These are phyloP conservation scores for Eretmochelys imbricata DNA, from an alignment of 2,113 vertebrate genomes.

Conservation along the genomic window DNA sequence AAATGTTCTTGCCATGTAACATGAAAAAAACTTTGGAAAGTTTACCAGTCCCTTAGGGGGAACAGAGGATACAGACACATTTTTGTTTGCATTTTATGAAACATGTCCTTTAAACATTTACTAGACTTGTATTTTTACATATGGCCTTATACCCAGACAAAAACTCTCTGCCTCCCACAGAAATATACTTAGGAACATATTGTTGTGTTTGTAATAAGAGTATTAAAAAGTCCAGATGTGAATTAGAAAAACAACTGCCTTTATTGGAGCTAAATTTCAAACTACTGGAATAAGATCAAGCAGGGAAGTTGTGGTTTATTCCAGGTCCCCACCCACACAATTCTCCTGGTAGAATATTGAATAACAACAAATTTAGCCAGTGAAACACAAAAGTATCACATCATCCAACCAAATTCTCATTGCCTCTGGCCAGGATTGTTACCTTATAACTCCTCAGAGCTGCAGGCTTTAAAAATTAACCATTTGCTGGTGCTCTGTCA, in stretches of 20 bases:
- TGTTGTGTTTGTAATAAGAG: slow-evolving; percentile 33
- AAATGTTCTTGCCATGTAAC: slow-evolving; percentile 29
- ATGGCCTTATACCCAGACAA: slow-evolving; percentile 31
- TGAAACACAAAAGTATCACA: slow-evolving; percentile 47
- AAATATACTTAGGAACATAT: slow-evolving; percentile 21
- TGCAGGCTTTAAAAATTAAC: slow-evolving; percentile 4
- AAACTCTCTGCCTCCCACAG: slow-evolving; percentile 38
- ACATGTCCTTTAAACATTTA: slow-evolving; percentile 58
- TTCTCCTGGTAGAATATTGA: slow-evolving; percentile 33
- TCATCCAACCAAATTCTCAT: neutral
- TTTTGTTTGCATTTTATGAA: slow-evolving; percentile 54
- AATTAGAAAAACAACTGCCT: slow-evolving; percentile 58
- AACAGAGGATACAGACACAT: slow-evolving; percentile 32
- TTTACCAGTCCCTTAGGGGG: slow-evolving; percentile 28
- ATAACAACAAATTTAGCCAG: slow-evolving; percentile 35
- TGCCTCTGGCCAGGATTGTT: neutral
- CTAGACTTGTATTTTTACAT: slow-evolving; percentile 49
- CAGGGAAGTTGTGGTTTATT: slow-evolving; percentile 53
- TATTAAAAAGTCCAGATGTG: slow-evolving; percentile 68
- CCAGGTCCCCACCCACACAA: slow-evolving; percentile 60
- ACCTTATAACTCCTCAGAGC: neutral
- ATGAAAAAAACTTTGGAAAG: neutral
- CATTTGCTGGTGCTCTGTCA: neutral
- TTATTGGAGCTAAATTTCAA: slow-evolving; percentile 51
- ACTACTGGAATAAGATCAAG: slow-evolving; percentile 59